phyloP scores from a whole-genome alignment of 1,140 invertebrate genomes.

The Atta texana region DNA sequence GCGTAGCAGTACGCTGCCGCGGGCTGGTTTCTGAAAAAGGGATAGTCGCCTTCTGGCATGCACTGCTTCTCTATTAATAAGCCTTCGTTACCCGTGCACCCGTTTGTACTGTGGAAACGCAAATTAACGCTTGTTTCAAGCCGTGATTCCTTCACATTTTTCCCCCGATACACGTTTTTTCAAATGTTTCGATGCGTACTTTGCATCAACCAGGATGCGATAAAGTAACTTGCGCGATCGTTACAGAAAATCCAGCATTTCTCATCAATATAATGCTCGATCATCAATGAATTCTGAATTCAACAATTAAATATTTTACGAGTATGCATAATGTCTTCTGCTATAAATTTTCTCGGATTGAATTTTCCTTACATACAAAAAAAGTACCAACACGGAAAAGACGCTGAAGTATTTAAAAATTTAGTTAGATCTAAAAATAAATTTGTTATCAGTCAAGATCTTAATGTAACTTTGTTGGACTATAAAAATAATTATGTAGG shows the following conservation, averaged over 20 bases:
- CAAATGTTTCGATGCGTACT: not conserved
- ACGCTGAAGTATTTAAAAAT: no score
- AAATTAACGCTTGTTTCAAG: constrained; percentile 70
- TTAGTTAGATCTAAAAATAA: no score
- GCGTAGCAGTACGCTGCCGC: constrained; percentile 50
- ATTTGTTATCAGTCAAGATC: no score
- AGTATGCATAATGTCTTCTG: not conserved
- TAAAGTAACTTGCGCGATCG: not conserved
- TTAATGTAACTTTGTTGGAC: no score
- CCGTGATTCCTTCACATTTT: constrained; percentile 49
- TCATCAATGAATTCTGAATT: not conserved
- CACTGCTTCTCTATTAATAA: constrained; percentile 71
- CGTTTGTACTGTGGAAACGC: constrained; percentile 62
- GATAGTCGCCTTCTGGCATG: constrained; percentile 61
- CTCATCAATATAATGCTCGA: not conserved
- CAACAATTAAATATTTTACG: not conserved
- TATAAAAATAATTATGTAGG: no score
- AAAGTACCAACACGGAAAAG: not conserved
- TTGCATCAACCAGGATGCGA: not conserved
- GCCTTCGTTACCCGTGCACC: constrained; percentile 72
- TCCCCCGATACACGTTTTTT: not conserved
- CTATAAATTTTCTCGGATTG: not conserved
- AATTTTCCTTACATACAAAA: not conserved
- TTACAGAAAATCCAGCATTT: not conserved
- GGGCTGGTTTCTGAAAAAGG: constrained; percentile 66